phyloP scores from a whole-genome alignment of 1,140 invertebrate genomes.

The Calephelis nemesis region DNA sequence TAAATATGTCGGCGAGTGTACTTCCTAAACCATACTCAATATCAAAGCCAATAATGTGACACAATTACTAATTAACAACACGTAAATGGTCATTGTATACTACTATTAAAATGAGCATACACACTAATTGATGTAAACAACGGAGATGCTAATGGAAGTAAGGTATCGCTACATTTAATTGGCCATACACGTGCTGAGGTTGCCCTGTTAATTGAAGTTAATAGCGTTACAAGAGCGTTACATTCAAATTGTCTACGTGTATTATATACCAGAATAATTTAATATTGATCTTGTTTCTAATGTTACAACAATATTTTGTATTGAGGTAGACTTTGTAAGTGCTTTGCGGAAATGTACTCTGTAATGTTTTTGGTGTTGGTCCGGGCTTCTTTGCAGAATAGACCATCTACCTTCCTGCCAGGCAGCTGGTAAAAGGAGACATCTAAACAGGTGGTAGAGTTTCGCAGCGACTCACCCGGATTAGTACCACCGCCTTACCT shows the following conservation, averaged over 20 bases:
- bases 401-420: no score
- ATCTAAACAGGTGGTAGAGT: no score
- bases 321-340: no score
- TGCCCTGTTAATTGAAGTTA: constrained; percentile 70
- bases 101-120: constrained; percentile 11
- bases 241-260: constrained; percentile 13
- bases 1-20: no score
- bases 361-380: no score
- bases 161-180: constrained; percentile 75
- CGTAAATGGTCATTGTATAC: constrained; percentile 10
- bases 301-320: no score
- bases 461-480: no score
- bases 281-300: constrained; percentile 6
- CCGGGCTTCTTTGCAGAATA: no score
- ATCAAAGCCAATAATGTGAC: constrained; percentile 6
- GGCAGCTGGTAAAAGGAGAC: no score
- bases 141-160: constrained; percentile 67
- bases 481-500: no score
- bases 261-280: constrained; percentile 4
- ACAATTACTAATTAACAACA: constrained; percentile 1
- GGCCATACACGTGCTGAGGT: constrained; percentile 71
- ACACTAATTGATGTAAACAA: constrained; percentile 69
- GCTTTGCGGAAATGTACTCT: no score
- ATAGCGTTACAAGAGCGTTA: constrained; percentile 69
- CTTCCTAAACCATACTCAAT: not conserved